Base-by-base conservation (phyloP, 2,888 invertebrate species). In the Synergus itoensis region DNA sequence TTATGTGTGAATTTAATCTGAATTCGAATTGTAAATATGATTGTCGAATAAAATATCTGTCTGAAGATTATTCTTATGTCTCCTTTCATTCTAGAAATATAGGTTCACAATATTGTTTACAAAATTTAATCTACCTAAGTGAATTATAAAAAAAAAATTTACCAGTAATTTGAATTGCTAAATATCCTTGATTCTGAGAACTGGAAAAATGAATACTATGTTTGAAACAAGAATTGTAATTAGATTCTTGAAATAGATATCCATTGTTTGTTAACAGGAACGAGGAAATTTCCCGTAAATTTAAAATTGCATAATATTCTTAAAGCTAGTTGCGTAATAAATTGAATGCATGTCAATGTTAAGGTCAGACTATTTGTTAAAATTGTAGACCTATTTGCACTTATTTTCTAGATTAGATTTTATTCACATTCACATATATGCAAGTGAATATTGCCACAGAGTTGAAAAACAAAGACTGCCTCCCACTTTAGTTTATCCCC, bases 41-140 rank as follows among this genome's bases (percentile, higher is more conserved):
- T 69, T 69, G 48, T 69, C 69, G 48, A 69, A 69, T 69, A 69
- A 69, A 69, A 69, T 69, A 48, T 69, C 69, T 48, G 69, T 48
- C 69, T 48, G 36, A 69, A 69, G 45, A 69, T 48, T 16, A 60
- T 21, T 60, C 21, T 21, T 60, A 18, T 60, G n/a, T 8, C 8
- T 53, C 0, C n/a, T 2, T 53, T 53, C 7, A 53, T 53, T 53
- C 1, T 48, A 48, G 48, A 16, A 4, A 14, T 48, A 28, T 48
- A 48, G 14, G 4, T 48, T 48, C 16, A 36, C 36, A 36, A 36
- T 36, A 36, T 36, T 36, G 5, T 36, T 36, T 36, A 36, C 5
- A 36, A 36, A 36, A 36, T 36, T 36, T 36, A 36, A 36, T 36
- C 7, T 36, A 36, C 36, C 36, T 36, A 36, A 36, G 4, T 36